Evolutionary conservation across 2,888 invertebrate species (phyloP).

Genomic region (Selenia dentaria): DNA sequence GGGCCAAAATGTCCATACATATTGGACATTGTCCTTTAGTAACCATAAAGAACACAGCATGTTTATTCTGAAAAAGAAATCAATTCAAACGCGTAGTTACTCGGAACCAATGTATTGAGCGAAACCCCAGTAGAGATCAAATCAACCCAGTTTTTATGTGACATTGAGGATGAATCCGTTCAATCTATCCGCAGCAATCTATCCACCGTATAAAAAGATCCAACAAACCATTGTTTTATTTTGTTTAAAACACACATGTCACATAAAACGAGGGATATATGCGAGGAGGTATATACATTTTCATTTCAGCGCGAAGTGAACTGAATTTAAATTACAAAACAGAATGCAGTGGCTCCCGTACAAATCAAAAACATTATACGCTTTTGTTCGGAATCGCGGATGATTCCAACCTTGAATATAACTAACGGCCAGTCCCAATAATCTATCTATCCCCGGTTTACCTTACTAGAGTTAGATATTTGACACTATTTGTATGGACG

Average conservation of each 20-base stretch:
- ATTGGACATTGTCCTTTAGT: no score
- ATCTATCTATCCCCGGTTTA: no score
- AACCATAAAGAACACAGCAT: no score
- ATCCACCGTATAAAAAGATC: conserved; percentile 1
- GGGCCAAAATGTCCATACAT: no score
- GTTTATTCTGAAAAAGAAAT: no score
- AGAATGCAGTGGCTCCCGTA: conserved; percentile 11
- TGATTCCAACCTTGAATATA: no score
- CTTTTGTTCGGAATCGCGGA: conserved; percentile 20
- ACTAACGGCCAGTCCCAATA: no score
- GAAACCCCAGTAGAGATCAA: neutral
- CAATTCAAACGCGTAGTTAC: no score
- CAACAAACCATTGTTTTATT: conserved; percentile 13
- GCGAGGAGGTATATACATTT: conserved; percentile 9
- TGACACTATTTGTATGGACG: no score
- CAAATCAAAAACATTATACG: conserved; percentile 23
- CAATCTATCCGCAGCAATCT: neutral
- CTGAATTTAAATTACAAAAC: conserved; percentile 23
- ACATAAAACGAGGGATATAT: conserved; percentile 9
- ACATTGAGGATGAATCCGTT: neutral
- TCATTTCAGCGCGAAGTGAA: conserved; percentile 16
- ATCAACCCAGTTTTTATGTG: neutral
- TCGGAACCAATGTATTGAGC: no score
- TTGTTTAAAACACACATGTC: conserved; percentile 10
- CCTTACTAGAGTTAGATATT: no score